phyloP scores from a whole-genome alignment of 2,113 vertebrate species.

The Oreocharis arfaki region DNA sequence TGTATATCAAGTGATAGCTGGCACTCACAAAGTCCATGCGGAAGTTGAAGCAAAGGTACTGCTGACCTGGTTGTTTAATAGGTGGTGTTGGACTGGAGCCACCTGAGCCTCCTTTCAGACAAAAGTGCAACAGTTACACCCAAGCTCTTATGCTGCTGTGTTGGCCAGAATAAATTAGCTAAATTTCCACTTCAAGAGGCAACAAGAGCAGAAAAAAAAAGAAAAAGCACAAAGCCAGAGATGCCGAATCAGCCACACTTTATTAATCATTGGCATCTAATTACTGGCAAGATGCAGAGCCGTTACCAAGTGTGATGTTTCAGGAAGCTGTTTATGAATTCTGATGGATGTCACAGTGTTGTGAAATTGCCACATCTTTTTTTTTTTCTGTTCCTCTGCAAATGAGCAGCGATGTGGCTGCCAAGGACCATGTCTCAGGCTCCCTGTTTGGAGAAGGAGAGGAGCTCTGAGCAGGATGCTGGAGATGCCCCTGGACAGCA shows the following conservation, averaged over 20 bases:
- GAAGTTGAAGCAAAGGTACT: neutral
- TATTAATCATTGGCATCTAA: neutral
- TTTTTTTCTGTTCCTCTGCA: neutral
- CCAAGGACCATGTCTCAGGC: rapidly evolving
- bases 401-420: neutral
- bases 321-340: neutral
- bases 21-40: neutral
- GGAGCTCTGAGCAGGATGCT: neutral
- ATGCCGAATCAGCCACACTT: neutral
- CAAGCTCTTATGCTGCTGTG: rapidly evolving
- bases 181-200: neutral
- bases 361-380: neutral
- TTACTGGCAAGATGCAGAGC: neutral
- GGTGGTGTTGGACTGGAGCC: neutral
- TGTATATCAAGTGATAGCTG: neutral
- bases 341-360: rapidly evolving
- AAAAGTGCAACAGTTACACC: neutral
- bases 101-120: neutral
- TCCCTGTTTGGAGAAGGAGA: neutral
- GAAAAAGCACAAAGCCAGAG: neutral
- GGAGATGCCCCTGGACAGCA: neutral
- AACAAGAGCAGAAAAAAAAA: neutral
- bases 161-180: neutral
- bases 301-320: neutral
- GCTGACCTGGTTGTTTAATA: neutral